Evolutionary conservation across 2,888 invertebrate species (phyloP).

Genomic region (Torymus aiolomorphi): DNA sequence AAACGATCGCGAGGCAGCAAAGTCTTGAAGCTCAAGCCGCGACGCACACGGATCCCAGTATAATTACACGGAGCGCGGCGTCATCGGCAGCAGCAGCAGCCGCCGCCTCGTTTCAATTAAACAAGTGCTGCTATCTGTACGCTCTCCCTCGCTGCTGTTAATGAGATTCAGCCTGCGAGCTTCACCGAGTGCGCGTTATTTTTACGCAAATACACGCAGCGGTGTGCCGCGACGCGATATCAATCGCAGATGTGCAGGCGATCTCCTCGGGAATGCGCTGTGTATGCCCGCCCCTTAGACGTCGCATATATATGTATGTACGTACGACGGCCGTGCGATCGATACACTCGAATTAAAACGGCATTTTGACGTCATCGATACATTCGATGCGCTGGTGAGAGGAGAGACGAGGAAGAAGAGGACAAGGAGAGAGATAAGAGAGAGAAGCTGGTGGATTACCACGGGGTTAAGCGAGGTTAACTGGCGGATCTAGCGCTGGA

Average conservation of each 20-base stretch:
- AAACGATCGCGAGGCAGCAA: too few relatives aligned
- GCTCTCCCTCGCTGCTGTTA: neutral
- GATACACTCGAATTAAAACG: constrained; percentile 6
- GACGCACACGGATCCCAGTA: too few relatives aligned
- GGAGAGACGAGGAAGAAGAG: too few relatives aligned
- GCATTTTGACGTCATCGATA: constrained; percentile 15
- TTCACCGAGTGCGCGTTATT: neutral
- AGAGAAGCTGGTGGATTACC: neutral
- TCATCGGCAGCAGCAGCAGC: neutral
- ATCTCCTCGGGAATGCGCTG: too few relatives aligned
- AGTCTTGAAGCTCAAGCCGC: too few relatives aligned
- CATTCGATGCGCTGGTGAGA: neutral
- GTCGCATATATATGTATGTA: too few relatives aligned
- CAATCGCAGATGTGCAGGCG: too few relatives aligned
- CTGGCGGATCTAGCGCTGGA: neutral
- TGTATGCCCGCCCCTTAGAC: too few relatives aligned
- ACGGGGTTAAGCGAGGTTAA: constrained; percentile 33
- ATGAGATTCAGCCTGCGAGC: constrained; percentile 5
- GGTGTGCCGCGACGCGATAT: constrained; percentile 1
- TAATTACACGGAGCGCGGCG: too few relatives aligned
- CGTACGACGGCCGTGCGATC: too few relatives aligned
- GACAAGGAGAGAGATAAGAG: too few relatives aligned
- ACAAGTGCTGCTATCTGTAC: constrained; percentile 9
- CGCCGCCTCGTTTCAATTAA: constrained; percentile 16
- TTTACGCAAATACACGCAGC: constrained; percentile 1